A percentile compares a stretch with the other conserved stretches of the same genome.
Conservation (phyloP, 2,888 invertebrate species). For the Aleiodes leptofemur region DNA sequence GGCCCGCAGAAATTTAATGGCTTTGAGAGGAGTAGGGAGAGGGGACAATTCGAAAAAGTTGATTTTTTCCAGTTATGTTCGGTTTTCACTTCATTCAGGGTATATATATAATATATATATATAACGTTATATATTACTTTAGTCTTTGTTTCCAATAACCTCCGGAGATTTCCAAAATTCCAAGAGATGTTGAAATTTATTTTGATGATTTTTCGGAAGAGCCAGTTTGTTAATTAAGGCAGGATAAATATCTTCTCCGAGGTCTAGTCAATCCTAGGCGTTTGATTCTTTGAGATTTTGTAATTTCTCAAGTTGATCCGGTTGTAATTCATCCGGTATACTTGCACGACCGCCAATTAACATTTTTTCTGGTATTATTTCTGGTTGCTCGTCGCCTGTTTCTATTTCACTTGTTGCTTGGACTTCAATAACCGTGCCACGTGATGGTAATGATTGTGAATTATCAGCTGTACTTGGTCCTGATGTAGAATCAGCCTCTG, state of each 20-base stretch:
- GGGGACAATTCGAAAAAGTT: slow-evolving; percentile 31
- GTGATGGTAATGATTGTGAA: slow-evolving; percentile 77
- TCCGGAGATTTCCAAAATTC: slow-evolving; percentile 73
- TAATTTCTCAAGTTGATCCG: slow-evolving; percentile 90
- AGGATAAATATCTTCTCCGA: slow-evolving; percentile 67
- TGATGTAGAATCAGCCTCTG: slow-evolving; percentile 80
- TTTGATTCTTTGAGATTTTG: slow-evolving; percentile 94
- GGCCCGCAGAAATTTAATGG: slow-evolving; percentile 50
- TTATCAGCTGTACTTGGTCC: slow-evolving; percentile 81
- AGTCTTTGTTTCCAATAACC: slow-evolving; percentile 62
- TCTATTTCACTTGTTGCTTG: slow-evolving; percentile 47
- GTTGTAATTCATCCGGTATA: slow-evolving; percentile 92
- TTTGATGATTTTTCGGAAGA: slow-evolving; percentile 72
- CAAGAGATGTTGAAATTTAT: slow-evolving; percentile 70
- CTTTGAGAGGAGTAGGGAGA: slow-evolving; percentile 26
- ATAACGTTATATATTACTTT: slow-evolving; percentile 55
- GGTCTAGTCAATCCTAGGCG: slow-evolving; percentile 81
- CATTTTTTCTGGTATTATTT: slow-evolving; percentile 69
- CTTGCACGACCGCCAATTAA: slow-evolving; percentile 88
- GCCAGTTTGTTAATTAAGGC: slow-evolving; percentile 70
- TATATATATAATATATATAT: slow-evolving; percentile 7
- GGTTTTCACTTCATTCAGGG: not conserved
- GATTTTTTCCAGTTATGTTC: not conserved
- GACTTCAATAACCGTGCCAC: slow-evolving; percentile 61
- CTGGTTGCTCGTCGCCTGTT: slow-evolving; percentile 62